These are phyloP conservation scores for Sycophaga agraensis DNA, from an alignment of 1,140 invertebrate genomes.

Conservation along the genomic window DNA sequence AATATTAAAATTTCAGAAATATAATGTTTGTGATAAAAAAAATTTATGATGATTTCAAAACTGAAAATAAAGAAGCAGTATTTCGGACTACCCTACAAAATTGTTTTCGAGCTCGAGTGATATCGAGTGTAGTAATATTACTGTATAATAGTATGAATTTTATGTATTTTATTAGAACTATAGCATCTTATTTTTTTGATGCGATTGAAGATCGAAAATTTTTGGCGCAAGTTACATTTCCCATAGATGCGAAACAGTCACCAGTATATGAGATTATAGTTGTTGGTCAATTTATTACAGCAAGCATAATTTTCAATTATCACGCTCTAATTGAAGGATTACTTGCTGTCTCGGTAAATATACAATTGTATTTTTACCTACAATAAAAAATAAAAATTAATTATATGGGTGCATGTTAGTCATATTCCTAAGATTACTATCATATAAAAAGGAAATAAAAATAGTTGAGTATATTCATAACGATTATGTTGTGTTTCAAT, in stretches of 20 bases:
- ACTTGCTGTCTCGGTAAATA: conserved; percentile 9
- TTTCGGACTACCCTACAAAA: background rate
- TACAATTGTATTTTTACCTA: background rate
- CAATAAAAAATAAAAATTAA: too few species aligned
- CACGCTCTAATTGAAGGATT: conserved; percentile 21
- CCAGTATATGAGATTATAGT: conserved; percentile 12
- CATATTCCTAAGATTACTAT: too few species aligned
- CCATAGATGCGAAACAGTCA: conserved; percentile 3
- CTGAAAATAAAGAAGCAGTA: background rate
- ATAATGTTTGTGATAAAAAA: background rate
- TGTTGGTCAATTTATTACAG: conserved; percentile 7
- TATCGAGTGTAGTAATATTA: conserved; percentile 10
- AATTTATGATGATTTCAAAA: conserved; percentile 11
- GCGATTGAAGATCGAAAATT: conserved; percentile 16
- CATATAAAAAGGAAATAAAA: too few species aligned
- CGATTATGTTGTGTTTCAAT: too few species aligned
- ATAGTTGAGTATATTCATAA: too few species aligned
- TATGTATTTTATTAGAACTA: conserved; percentile 6
- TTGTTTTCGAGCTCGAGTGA: background rate
- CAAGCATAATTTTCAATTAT: conserved; percentile 7
- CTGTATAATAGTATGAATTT: conserved; percentile 21
- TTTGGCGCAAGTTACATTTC: conserved; percentile 12
- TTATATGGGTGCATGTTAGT: too few species aligned
- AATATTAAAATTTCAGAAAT: conserved; percentile 1
- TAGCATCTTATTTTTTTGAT: conserved; percentile 15